Evolutionary conservation across 2,888 invertebrate species (phyloP), one percentile per base, ranked within the genome.

Genomic region (Papilio elwesi): DNA sequence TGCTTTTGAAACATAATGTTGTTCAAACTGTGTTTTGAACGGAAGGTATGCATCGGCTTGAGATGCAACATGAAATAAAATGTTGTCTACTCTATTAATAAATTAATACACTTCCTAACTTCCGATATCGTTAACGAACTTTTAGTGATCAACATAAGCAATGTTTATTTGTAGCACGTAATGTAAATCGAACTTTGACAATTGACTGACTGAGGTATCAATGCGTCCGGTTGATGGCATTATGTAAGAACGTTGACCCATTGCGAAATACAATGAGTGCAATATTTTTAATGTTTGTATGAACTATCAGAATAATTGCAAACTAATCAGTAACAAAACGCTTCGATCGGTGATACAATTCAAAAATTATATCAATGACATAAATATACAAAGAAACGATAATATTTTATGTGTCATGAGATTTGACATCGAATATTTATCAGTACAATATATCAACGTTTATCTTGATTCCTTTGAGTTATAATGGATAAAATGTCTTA

Each of bases 301-400:
- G 43, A 8, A 59, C 9, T 15, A 8, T n/a, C 9, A 8, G 13
- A 36, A 43, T 1, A 43, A 57, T 36, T 36, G 26, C 12, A 36
- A 5, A 9, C 43, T 43, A 43, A 43, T 43, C 43, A 36, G 55
- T 26, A 26, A 55, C 4, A 55, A 55, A 38, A 57, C 36, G 36
- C 36, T 38, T 7, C 1, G 7, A n/a, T n/a, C 9, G 4, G n/a
- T 57, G 59, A 59, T 43, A 59, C 43, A 10, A 59, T 38, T 38
- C 36, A 55, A 36, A 57, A 43, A 43, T 43, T 7, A 36, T 57
- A 57, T 59, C 59, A 43, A 43, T 59, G 43, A 59, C 15, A 43
- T 38, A 57, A 57, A 57, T 59, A 59, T 59, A 59, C n/a, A 59
- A 59, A 59, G 59, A 43, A 43, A 59, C 13, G 57, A 59, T 43